Percentiles rank a stretch among this genome's conserved stretches.
phyloP scores from a whole-genome alignment of 2,797 vertebrate species.

The Ctenochaetus hawaiiensis region DNA sequence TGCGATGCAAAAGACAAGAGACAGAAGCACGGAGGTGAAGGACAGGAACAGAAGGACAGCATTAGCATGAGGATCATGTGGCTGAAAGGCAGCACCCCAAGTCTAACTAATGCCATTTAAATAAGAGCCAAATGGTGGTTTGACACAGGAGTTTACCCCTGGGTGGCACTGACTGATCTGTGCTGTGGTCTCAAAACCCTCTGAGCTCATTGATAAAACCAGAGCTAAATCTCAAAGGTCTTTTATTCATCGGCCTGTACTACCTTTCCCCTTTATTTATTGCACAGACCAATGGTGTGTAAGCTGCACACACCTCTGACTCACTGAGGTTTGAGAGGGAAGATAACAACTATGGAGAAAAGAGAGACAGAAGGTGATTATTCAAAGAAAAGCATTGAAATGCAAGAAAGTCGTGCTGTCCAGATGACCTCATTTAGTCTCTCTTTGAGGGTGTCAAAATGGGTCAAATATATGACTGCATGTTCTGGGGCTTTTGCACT shows the following conservation, averaged over 20 bases:
- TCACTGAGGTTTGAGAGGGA: neutral
- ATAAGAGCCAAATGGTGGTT: slow-evolving; percentile 39
- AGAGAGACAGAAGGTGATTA: neutral
- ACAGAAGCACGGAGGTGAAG: slow-evolving; percentile 16
- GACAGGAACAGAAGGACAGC: slow-evolving; percentile 17
- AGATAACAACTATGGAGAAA: slow-evolving; percentile 1
- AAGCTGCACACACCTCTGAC: slow-evolving; percentile 11
- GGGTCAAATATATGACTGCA: neutral
- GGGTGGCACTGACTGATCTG: slow-evolving; percentile 31
- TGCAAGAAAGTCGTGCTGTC: slow-evolving; percentile 1
- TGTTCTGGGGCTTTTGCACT: neutral
- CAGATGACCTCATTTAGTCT: slow-evolving; percentile 10
- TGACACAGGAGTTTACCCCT: slow-evolving; percentile 18
- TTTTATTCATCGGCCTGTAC: slow-evolving; percentile 22
- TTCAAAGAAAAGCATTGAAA: slow-evolving; percentile 20
- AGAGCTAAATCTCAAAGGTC: slow-evolving; percentile 28
- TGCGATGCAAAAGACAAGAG: slow-evolving; percentile 13
- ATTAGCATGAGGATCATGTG: slow-evolving; percentile 30
- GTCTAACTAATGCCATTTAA: slow-evolving; percentile 42
- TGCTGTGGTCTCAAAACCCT: slow-evolving; percentile 21
- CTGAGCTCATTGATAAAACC: slow-evolving; percentile 31
- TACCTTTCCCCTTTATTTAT: slow-evolving; percentile 12
- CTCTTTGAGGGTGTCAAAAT: neutral
- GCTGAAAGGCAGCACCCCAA: slow-evolving; percentile 26
- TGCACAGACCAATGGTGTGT: slow-evolving; percentile 7